Percentiles rank a stretch among this genome's conserved stretches.
phyloP scores from a whole-genome alignment of 2,797 vertebrate genomes.

The Rhyacichthys aspro region DNA sequence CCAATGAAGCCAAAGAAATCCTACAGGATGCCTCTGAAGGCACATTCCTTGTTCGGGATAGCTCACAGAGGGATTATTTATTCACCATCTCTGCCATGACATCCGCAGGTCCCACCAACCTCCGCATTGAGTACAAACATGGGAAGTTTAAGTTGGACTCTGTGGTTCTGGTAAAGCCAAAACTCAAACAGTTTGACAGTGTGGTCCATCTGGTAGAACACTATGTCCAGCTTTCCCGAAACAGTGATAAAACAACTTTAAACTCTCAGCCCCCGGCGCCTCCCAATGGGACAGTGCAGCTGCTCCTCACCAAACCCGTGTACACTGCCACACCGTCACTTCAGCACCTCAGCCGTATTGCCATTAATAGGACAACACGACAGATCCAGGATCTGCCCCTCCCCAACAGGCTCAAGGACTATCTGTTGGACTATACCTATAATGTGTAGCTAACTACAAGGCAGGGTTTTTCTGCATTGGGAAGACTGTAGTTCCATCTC shows the following conservation, averaged over 20 bases:
- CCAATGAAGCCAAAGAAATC: slow-evolving; percentile 92
- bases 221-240: slow-evolving; percentile 90
- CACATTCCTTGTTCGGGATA: slow-evolving; percentile 94
- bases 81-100: slow-evolving; percentile 97
- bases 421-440: slow-evolving; percentile 91
- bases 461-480: not conserved
- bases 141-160: slow-evolving; percentile 97
- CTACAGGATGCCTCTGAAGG: slow-evolving; percentile 91
- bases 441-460: slow-evolving; percentile 75
- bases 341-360: slow-evolving; percentile 90
- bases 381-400: slow-evolving; percentile 88
- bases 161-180: slow-evolving; percentile 90
- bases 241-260: slow-evolving; percentile 63
- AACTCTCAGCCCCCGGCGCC: slow-evolving; percentile 63
- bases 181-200: slow-evolving; percentile 93
- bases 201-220: slow-evolving; percentile 95
- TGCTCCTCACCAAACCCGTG: slow-evolving; percentile 91
- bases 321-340: slow-evolving; percentile 85
- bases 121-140: slow-evolving; percentile 92
- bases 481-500: not conserved
- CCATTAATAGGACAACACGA: slow-evolving; percentile 88
- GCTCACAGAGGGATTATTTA: slow-evolving; percentile 93
- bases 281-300: slow-evolving; percentile 90
- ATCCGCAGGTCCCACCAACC: slow-evolving; percentile 92
- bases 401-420: slow-evolving; percentile 91